Base-by-base conservation (phyloP, 2,797 vertebrate species). In the Sebastes elongatus region DNA sequence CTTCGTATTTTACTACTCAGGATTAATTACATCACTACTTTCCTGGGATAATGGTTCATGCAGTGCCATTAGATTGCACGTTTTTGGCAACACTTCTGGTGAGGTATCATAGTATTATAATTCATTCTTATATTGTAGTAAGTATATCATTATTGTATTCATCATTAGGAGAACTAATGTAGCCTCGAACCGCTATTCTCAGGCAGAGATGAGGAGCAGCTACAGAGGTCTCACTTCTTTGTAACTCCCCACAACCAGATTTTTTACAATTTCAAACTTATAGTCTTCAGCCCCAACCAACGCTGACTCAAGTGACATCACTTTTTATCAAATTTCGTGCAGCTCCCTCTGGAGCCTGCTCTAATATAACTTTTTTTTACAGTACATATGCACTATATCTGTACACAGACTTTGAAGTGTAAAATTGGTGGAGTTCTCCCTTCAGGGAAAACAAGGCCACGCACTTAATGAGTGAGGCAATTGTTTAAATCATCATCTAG, bases 21-120 rank as follows among this genome's bases (percentile, higher is more conserved):
- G 49, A 78, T 78, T 61, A 62, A 82, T 78, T 49, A 69, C 60
- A 60, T 56, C 20, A 42, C 18, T n/a, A 25, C 30, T n/a, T 76
- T 72, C 10, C 10, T 13, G 38, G 22, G 22, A 72, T 59, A 71
- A 66, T 55, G 25, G n/a, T 71, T 78, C 49, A 49, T 38, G 14
- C 2, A 22, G 55, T 57, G 23, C 11, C 65, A 57, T 59, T 57
- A 33, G 52, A 56, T 74, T 74, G 28, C n/a, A 32, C 13, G 20
- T 7, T 22, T n/a, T 52, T 46, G 42, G 28, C 72, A 72, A 10
- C 49, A 46, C 22, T 38, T 11, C 13, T 57, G 7, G 22, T 49
- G 38, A 71, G 28, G 33, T 38, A 7, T 70, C 2, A 20, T 8
- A 30, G 22, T 53, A 16, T 53, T n/a, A 23, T 33, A 42, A 56